Evolutionary conservation across 2,113 vertebrate species (phyloP).

Genomic region (Ciconia stormi): DNA sequence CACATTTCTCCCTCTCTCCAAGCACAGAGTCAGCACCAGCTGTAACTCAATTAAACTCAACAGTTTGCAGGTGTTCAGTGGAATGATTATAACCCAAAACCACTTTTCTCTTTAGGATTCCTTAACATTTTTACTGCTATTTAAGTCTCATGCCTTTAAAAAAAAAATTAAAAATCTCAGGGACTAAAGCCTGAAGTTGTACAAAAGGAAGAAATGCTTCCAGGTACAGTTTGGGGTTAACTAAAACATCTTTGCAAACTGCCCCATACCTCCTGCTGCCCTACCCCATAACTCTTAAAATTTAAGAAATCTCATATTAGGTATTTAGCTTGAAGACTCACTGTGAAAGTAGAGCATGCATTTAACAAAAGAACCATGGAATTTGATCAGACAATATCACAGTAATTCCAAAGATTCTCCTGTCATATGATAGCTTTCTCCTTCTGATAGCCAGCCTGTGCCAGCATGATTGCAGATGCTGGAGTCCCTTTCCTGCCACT

Average conservation of each 20-base stretch:
- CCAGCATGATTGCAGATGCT: background rate
- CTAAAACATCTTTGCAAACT: background rate
- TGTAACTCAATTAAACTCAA: slow-evolving; percentile 39
- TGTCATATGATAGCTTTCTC: background rate
- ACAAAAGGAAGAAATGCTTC: background rate
- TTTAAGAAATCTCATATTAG: background rate
- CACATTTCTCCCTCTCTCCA: background rate
- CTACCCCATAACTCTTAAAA: background rate
- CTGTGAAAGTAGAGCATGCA: background rate
- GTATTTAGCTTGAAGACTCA: background rate
- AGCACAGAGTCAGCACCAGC: background rate
- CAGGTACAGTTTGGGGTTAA: background rate
- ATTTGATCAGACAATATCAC: background rate
- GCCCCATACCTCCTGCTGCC: background rate
- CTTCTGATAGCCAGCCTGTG: background rate
- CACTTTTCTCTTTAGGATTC: background rate
- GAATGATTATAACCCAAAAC: slow-evolving; percentile 13
- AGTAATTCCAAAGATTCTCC: background rate
- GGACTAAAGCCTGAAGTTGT: background rate
- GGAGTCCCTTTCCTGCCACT: background rate
- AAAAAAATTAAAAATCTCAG: background rate
- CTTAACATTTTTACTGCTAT: background rate
- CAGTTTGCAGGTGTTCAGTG: slow-evolving; percentile 34
- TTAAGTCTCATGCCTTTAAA: background rate
- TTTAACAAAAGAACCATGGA: background rate